Conservation (phyloP, 2,888 invertebrate genomes). For the Conchocele bisecta region DNA sequence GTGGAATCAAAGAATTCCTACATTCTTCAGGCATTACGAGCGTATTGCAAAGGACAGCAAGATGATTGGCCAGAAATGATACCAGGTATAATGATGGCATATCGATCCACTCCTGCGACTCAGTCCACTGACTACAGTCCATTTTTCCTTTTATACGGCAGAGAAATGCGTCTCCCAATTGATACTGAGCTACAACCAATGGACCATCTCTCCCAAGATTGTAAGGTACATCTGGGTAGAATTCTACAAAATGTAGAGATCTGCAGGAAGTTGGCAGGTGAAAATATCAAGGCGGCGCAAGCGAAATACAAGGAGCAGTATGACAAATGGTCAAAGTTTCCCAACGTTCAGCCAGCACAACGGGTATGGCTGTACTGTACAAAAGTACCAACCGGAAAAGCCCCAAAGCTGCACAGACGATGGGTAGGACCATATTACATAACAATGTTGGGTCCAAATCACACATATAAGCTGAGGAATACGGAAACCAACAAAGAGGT, state of each 20-base stretch:
- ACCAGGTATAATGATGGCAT: constrained; percentile 54
- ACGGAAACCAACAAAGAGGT: constrained; percentile 17
- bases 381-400: constrained; percentile 28
- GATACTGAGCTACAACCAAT: constrained; percentile 34
- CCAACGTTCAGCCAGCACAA: constrained; percentile 26
- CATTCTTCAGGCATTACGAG: constrained; percentile 46
- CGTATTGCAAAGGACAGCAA: constrained; percentile 43
- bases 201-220: constrained; percentile 1
- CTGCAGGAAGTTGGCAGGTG: constrained; percentile 14
- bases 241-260: constrained; percentile 32
- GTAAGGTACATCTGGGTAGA: neutral
- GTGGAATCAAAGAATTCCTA: constrained; percentile 52
- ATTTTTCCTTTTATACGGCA: constrained; percentile 38
- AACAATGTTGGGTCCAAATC: constrained; percentile 4
- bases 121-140: constrained; percentile 41
- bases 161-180: constrained; percentile 41
- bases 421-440: constrained; percentile 38
- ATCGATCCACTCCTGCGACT: constrained; percentile 44
- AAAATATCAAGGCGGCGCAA: constrained; percentile 26
- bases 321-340: constrained; percentile 33
- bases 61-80: constrained; percentile 46
- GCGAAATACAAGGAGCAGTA: constrained; percentile 32
- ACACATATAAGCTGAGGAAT: constrained; percentile 30
- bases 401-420: constrained; percentile 29
- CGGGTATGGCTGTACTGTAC: constrained; percentile 40